phyloP scores from a whole-genome alignment of 2,113 vertebrate genomes.

The Neodon shergylaensis region DNA sequence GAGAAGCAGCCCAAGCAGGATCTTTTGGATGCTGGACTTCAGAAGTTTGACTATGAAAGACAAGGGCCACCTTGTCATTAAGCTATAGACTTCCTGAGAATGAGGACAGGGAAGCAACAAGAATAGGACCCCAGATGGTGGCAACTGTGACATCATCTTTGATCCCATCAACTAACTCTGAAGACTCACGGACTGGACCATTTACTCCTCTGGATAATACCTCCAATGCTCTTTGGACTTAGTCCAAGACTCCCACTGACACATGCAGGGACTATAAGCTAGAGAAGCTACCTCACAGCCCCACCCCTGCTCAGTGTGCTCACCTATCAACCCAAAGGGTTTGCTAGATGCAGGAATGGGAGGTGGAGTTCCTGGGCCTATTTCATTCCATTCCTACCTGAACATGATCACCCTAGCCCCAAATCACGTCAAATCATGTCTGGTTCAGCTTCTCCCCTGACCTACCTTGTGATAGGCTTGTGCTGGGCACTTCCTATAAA shows the following conservation, averaged over 20 bases:
- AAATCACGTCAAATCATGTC: background rate
- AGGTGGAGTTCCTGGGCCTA: background rate
- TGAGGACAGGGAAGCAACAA: background rate
- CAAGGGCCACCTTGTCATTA: background rate
- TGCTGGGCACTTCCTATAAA: background rate
- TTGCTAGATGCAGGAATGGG: background rate
- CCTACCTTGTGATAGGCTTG: accelerated
- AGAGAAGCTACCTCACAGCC: background rate
- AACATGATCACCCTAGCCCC: background rate
- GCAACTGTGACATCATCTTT: background rate
- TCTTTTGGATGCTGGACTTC: background rate
- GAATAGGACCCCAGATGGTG: background rate
- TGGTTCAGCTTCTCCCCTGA: background rate
- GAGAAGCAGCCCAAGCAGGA: background rate
- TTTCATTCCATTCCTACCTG: background rate
- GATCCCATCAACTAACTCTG: background rate
- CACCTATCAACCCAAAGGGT: background rate
- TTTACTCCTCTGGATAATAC: background rate
- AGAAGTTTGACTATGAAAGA: background rate
- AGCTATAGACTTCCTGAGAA: background rate
- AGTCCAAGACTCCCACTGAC: background rate
- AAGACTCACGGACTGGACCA: background rate
- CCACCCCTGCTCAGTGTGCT: background rate
- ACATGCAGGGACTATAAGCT: background rate
- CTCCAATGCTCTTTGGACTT: background rate